Conservation (phyloP, 2,113 vertebrate species). For the Indri indri region DNA sequence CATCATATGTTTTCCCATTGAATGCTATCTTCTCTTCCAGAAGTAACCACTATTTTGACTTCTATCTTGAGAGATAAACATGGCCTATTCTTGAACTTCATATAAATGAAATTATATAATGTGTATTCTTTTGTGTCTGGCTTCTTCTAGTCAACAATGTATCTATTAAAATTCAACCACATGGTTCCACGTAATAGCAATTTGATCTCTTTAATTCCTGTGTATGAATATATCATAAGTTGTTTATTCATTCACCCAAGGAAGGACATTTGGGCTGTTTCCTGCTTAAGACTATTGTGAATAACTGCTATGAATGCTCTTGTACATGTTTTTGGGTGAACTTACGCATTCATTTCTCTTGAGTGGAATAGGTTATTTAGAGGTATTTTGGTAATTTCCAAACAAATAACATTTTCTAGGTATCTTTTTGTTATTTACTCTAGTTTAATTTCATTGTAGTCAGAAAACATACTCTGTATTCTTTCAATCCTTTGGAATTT, state of each 20-base stretch:
- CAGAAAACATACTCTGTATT: background rate
- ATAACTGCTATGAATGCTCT: background rate
- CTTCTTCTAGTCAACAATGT: background rate
- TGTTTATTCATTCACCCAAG: background rate
- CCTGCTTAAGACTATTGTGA: background rate
- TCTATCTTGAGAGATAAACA: background rate
- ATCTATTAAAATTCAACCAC: background rate
- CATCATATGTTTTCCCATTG: background rate
- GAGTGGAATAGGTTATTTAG: background rate
- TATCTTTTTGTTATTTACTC: background rate
- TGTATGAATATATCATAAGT: background rate
- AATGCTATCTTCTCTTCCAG: background rate
- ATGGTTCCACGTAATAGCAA: background rate
- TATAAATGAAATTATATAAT: background rate
- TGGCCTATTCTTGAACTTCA: background rate
- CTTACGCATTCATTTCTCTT: background rate
- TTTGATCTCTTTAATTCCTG: background rate
- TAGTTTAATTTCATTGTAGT: background rate
- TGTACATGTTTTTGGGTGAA: background rate
- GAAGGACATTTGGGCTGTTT: background rate
- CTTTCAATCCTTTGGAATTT: constrained; percentile 20
- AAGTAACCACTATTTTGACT: background rate
- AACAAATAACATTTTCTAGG: background rate
- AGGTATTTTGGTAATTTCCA: background rate
- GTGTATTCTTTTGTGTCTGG: background rate